Evolutionary conservation across 2,888 invertebrate genomes (phyloP).

Genomic region (Salpingus planirostris): DNA sequence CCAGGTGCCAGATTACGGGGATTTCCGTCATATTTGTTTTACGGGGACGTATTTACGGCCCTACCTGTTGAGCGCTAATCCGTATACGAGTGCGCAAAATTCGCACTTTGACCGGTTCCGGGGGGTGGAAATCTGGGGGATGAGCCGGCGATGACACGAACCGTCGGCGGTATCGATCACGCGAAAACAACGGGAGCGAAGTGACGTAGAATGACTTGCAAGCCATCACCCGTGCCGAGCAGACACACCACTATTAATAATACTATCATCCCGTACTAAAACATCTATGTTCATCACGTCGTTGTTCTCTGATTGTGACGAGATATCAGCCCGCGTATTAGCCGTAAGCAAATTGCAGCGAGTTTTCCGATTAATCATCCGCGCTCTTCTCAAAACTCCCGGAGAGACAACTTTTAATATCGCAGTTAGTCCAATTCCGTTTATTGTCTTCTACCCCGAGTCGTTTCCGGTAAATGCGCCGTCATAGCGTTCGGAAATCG

Average conservation of each 20-base stretch:
- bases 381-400: no score
- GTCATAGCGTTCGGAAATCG: no score
- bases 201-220: conserved; percentile 42
- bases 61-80: no score
- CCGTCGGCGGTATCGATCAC: conserved; percentile 39
- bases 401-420: no score
- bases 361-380: conserved; percentile 23
- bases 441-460: no score
- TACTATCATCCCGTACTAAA: conserved; percentile 39
- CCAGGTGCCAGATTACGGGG: conserved; percentile 32
- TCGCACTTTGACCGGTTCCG: no score
- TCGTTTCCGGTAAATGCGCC: no score
- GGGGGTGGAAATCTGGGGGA: conserved; percentile 8
- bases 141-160: conserved; percentile 33
- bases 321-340: conserved; percentile 22
- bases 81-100: no score
- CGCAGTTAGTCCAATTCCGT: no score
- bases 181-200: conserved; percentile 38
- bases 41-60: no score
- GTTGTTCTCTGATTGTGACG: conserved; percentile 31
- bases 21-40: conserved; percentile 32
- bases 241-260: conserved; percentile 43
- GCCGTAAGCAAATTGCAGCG: conserved; percentile 23
- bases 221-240: conserved; percentile 37
- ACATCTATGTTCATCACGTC: conserved; percentile 38